Conservation (phyloP, 2,113 vertebrate genomes). For the Antennarius striatus region DNA sequence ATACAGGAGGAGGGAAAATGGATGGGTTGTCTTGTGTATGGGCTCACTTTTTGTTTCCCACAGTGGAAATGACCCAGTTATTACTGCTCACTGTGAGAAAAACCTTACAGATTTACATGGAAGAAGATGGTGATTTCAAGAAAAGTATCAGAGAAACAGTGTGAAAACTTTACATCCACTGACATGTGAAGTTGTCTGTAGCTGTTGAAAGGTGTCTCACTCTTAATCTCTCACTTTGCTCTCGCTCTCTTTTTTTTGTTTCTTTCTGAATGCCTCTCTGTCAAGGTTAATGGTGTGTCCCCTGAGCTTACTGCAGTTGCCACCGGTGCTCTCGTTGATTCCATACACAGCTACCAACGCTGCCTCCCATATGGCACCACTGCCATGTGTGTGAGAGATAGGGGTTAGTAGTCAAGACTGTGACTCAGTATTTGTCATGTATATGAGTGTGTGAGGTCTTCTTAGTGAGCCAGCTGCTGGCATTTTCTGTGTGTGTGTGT, state of each 20-base stretch:
- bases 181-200: constrained; percentile 5
- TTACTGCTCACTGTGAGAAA: constrained; percentile 32
- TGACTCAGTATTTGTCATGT: constrained; percentile 54
- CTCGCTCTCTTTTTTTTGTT: constrained; percentile 4
- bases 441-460: constrained; percentile 59
- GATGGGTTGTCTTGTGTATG: constrained; percentile 65
- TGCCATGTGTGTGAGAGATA: constrained; percentile 23
- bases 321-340: constrained; percentile 56
- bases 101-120: constrained; percentile 24
- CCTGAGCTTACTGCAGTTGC: constrained; percentile 45
- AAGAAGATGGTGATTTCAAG: constrained; percentile 29
- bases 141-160: constrained; percentile 16
- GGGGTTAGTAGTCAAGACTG: constrained; percentile 62
- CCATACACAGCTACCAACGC: constrained; percentile 49
- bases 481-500: constrained; percentile 33
- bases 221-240: background rate
- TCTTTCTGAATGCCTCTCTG: constrained; percentile 14
- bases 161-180: constrained; percentile 4
- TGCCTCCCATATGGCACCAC: constrained; percentile 58
- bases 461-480: constrained; percentile 60
- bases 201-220: constrained; percentile 3
- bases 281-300: constrained; percentile 63
- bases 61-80: constrained; percentile 74
- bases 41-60: constrained; percentile 67
- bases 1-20: constrained; percentile 75